A percentile compares a stretch with the other conserved stretches of the same genome.
Conservation (phyloP, 2,797 vertebrate genomes). For the Megaceryle alcyon region DNA sequence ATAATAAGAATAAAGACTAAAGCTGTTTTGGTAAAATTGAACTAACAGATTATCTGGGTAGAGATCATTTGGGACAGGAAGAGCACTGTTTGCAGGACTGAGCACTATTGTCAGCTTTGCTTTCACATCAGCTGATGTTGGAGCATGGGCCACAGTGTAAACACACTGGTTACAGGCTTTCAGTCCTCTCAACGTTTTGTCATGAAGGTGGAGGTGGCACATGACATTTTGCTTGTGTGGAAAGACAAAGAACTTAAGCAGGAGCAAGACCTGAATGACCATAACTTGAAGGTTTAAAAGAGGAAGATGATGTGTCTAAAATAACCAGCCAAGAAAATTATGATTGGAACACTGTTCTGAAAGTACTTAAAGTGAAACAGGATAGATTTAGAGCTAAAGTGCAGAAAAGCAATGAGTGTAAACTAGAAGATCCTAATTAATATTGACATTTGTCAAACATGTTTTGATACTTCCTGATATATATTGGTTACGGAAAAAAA, state of each 20-base stretch:
- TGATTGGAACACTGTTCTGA: neutral
- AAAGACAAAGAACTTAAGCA: neutral
- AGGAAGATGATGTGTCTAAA: neutral
- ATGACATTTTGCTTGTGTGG: neutral
- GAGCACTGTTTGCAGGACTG: neutral
- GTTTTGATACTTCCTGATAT: neutral
- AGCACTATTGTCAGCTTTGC: neutral
- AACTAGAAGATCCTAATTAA: neutral
- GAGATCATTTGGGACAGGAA: neutral
- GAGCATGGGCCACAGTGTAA: neutral
- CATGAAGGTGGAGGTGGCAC: neutral
- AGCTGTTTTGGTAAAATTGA: neutral
- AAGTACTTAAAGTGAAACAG: neutral
- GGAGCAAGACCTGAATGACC: neutral
- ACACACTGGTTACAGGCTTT: neutral
- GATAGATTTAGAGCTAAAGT: neutral
- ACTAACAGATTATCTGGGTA: neutral
- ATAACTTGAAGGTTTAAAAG: neutral
- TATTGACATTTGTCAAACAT: neutral
- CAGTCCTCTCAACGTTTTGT: neutral
- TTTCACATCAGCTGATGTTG: neutral
- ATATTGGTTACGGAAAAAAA: neutral
- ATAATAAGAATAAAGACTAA: neutral
- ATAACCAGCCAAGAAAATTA: neutral
- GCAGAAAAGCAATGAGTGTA: neutral